Evolutionary conservation across 2,797 vertebrate species (phyloP), one percentile per base, ranked within the genome.

Genomic region (Danionella dracula): DNA sequence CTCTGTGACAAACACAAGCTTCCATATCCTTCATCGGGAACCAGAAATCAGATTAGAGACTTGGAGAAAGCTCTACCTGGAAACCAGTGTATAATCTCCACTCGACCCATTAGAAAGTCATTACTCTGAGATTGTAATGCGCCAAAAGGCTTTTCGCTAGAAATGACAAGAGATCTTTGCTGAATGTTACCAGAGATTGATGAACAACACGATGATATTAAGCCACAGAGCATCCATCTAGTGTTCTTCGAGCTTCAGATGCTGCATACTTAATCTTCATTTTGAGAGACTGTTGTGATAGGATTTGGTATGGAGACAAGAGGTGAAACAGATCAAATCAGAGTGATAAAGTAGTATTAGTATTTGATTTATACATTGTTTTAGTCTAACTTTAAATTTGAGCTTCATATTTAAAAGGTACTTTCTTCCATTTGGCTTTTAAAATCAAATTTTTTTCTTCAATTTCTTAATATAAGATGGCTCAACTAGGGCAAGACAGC

Each of bases 111-210:
- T 68, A 54, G 34, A 68, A 56, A 46, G 55, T 53, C 16, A 56
- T 72, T 54, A 62, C 32, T 11, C 17, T 29, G 51, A 13, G 41
- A 42, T 35, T 32, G 8, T 64, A 57, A 57, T 58, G 44, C 29
- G 37, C 20, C 20, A 15, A 35, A 58, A 64, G 49, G 29, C 46
- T 45, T 31, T 31, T 54, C 16, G 32, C 21, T 9, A 9, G 48
- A 2, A 66, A 41, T 3, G 21, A 16, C 13, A 48, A 41, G 32
- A 31, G 41, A 46, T 15, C 17, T 29, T 54, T 13, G 62, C 38
- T 59, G 16, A 58, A 59, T 60, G 69, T 48, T 62, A 66, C 11
- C 19, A 1, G 15, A 61, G 70, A 72, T 34, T 46, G 56, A 60
- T 72, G 63, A 66, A 20, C 56, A 61, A 60, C 49, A 37, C 34